A percentile compares a stretch with the other conserved stretches of the same genome.
Evolutionary conservation across 2,888 invertebrate genomes (phyloP).

Genomic region (Xestia c-nigrum): DNA sequence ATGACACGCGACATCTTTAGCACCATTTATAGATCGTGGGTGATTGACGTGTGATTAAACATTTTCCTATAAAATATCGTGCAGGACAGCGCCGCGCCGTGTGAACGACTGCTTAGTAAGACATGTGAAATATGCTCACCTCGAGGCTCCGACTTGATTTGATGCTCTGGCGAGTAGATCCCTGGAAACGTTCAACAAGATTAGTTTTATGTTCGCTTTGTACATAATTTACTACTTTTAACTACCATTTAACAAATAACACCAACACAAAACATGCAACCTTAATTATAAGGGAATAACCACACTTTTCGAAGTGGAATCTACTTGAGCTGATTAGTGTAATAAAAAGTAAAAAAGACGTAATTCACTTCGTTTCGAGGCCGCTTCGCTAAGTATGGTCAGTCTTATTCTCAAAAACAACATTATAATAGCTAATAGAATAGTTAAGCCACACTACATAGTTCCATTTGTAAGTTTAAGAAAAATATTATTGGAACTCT

Average conservation of each 20-base stretch:
- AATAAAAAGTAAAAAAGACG: background rate
- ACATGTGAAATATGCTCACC: constrained; percentile 69
- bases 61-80: background rate
- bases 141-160: constrained; percentile 83
- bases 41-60: background rate
- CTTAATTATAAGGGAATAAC: background rate
- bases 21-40: background rate
- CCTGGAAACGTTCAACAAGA: constrained; percentile 64
- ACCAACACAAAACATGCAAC: constrained; percentile 53
- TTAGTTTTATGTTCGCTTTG: constrained; percentile 21
- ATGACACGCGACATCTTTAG: too few relatives aligned
- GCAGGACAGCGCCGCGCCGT: background rate
- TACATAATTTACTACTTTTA: background rate
- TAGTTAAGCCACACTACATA: background rate
- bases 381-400: background rate
- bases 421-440: background rate
- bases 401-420: background rate
- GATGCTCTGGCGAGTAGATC: constrained; percentile 69
- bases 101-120: background rate
- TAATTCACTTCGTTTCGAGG: background rate
- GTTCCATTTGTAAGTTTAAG: background rate
- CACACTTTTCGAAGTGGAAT: background rate
- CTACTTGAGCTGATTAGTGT: background rate
- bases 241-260: constrained; percentile 23
- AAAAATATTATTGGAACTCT: background rate